Base-by-base conservation (phyloP, 1,140 invertebrate species). In the Sycobia sp. region DNA sequence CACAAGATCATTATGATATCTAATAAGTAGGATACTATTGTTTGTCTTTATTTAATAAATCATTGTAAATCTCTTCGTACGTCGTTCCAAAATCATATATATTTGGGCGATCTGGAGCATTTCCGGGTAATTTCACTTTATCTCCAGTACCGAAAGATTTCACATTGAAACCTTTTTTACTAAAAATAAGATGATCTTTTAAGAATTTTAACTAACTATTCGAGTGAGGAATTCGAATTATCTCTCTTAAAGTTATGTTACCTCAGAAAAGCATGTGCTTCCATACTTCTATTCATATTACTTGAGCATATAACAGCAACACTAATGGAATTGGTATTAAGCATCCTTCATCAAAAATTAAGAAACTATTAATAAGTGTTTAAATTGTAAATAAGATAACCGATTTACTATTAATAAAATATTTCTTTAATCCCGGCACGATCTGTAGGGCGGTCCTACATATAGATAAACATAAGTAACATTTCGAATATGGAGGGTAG, bases 261-360 rank as follows among this genome's bases (percentile, higher is more conserved):
- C 80, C 91, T 90, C 20, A 99, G 80, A 81, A 97, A 96, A 55
- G 92, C 92, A 86, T 99, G 97, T 13, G 97, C 96, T 85, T 99
- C 97, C 97, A 99, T 99, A 73, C 95, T 98, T 63, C 97, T 85
- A 76, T 99, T 99, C 93, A 99, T 98, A 80, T 99, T 99, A 73
- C 95, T 97, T 5, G 96, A 98, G 82, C 97, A 99, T 67, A 97
- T 93, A 46, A 99, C 95, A 11, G 97, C 97, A 72, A 98, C 87
- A 75, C 86, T 90, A 69, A 96, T 84, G 71, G 89, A 85, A 66
- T 70, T 83, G 1, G 73, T 67, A 1, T 73, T 67, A 29, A 78
- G 76, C 81, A 82, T 80, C n/a, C n/a, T 51, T n/a, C 27, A 20
- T 50, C n/a, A 55, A n/a, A n/a, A n/a, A n/a, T n/a, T n/a, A n/a